phyloP scores from a whole-genome alignment of 2,888 invertebrate genomes.

The Furcula furcula region DNA sequence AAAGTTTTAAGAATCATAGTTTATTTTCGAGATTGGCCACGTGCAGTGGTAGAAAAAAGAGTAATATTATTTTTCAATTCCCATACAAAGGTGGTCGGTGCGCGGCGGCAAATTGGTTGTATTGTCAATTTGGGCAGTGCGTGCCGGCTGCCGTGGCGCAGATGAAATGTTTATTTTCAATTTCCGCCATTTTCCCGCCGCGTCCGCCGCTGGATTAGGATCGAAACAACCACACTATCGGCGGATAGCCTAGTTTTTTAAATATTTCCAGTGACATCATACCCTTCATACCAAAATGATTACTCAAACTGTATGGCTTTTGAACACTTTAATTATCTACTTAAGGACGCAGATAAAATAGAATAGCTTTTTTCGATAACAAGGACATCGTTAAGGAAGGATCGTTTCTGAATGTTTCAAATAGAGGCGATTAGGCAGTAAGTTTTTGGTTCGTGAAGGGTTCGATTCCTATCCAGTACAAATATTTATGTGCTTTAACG shows the following conservation, averaged over 20 bases:
- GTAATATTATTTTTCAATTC: constrained; percentile 82
- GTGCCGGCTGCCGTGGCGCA: constrained; percentile 77
- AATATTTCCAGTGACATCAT: neutral
- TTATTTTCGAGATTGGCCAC: constrained; percentile 74
- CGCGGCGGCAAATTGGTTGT: constrained; percentile 79
- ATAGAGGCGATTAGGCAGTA: no score
- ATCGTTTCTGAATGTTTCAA: no score
- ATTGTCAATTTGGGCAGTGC: constrained; percentile 82
- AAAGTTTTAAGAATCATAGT: constrained; percentile 53
- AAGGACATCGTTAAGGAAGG: no score
- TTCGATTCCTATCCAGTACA: no score
- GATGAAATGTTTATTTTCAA: constrained; percentile 82
- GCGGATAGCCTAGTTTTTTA: constrained; percentile 32
- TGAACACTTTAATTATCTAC: no score
- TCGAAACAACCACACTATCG: constrained; percentile 54
- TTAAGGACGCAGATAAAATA: no score
- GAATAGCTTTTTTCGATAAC: no score
- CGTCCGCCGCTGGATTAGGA: constrained; percentile 73
- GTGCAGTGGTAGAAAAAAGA: constrained; percentile 67
- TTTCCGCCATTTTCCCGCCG: constrained; percentile 77
- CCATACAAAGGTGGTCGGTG: constrained; percentile 79
- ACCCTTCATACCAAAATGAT: no score
- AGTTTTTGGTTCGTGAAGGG: no score
- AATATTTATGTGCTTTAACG: no score
- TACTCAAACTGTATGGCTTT: no score